phyloP scores from a whole-genome alignment of 2,797 vertebrate genomes.

The Thripadectes ignobilis region DNA sequence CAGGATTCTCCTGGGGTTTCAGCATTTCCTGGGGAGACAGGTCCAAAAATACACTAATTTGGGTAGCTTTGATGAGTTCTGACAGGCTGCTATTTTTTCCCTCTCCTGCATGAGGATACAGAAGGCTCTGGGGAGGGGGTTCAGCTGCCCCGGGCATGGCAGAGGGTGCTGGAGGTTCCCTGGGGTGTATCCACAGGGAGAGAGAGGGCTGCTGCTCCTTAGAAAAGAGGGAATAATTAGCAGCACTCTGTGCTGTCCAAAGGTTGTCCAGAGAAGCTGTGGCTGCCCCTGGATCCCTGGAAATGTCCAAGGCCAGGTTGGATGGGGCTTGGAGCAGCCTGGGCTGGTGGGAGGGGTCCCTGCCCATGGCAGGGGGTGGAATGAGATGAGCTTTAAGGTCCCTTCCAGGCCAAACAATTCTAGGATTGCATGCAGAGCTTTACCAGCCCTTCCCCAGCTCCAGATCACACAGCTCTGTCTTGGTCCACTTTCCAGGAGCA shows the following conservation, averaged over 20 bases:
- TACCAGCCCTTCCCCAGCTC: background rate
- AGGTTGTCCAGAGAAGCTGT: background rate
- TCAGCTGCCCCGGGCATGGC: background rate
- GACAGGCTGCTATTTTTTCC: background rate
- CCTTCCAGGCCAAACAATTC: background rate
- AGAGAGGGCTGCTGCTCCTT: background rate
- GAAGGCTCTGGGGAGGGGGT: background rate
- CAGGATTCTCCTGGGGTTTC: background rate
- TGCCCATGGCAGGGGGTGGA: background rate
- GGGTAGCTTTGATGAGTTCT: background rate
- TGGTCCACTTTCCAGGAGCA: background rate
- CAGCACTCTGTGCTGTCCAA: background rate
- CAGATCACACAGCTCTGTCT: background rate
- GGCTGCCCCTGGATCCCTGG: background rate
- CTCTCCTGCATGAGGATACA: background rate
- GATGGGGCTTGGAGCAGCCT: background rate
- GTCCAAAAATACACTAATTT: rapidly evolving
- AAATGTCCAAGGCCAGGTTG: background rate
- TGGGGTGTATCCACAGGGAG: background rate
- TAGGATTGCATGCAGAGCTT: background rate
- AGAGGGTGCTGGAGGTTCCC: background rate
- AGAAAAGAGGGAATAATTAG: background rate
- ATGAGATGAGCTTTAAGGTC: background rate
- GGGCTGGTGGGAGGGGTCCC: background rate
- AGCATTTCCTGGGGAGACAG: background rate